Conservation (phyloP, 2,797 vertebrate species). For the Enoplosus armatus region DNA sequence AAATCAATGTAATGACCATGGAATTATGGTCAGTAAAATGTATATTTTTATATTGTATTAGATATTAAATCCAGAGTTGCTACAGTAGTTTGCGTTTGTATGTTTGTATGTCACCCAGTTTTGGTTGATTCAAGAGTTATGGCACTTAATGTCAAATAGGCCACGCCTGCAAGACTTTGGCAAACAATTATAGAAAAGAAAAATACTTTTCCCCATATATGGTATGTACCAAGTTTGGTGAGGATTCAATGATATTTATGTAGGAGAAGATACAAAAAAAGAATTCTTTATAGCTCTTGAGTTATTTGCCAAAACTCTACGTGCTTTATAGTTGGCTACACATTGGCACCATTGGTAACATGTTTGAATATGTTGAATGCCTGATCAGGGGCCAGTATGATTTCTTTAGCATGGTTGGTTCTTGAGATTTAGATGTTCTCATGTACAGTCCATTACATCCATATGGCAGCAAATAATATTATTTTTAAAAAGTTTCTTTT, state of each 20-base stretch:
- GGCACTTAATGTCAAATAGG: too few relatives aligned
- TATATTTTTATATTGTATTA: too few relatives aligned
- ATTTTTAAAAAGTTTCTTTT: neutral
- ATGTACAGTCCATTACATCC: too few relatives aligned
- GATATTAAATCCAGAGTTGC: too few relatives aligned
- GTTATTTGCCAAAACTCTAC: neutral
- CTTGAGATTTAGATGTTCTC: neutral
- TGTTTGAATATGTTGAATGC: neutral
- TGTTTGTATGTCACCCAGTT: too few relatives aligned
- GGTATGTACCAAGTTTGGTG: neutral
- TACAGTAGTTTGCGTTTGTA: too few relatives aligned
- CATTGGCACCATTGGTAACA: neutral
- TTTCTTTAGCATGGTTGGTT: neutral
- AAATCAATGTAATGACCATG: too few relatives aligned
- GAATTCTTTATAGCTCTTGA: too few relatives aligned
- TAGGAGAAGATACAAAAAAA: too few relatives aligned
- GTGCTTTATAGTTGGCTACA: neutral
- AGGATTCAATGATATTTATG: too few relatives aligned
- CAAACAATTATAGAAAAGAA: neutral
- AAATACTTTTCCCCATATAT: neutral
- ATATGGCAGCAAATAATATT: neutral
- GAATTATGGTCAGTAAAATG: too few relatives aligned
- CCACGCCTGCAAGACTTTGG: neutral
- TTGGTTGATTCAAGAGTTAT: too few relatives aligned
- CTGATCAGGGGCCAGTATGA: neutral